A percentile compares a stretch with the other conserved stretches of the same genome.
These are phyloP conservation scores for Cosmorhoe ocellata DNA, from an alignment of 2,888 invertebrate species.

Conservation along the genomic window DNA sequence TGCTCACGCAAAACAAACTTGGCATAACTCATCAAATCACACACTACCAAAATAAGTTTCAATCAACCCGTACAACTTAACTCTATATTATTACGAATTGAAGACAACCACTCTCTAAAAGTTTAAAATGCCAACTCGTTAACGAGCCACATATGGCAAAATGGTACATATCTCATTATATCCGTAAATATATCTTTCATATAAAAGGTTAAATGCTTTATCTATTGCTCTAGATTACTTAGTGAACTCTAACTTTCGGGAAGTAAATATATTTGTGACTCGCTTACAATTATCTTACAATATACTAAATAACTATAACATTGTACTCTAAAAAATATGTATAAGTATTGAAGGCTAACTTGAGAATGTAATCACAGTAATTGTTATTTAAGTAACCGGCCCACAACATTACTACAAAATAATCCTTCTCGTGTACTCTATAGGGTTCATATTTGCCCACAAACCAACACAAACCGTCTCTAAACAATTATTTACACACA, in stretches of 20 bases:
- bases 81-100: conserved; percentile 43
- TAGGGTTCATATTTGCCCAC: conserved; percentile 50
- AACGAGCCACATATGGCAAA: conserved; percentile 36
- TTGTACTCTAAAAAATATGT: conserved; percentile 83
- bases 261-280: conserved; percentile 82
- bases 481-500: conserved; percentile 70
- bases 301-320: conserved; percentile 82
- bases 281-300: conserved; percentile 74
- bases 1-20: conserved; percentile 68
- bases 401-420: conserved; percentile 77
- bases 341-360: conserved; percentile 82
- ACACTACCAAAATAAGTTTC: conserved; percentile 54
- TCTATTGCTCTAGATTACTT: conserved; percentile 75
- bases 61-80: conserved; percentile 59
- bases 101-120: conserved; percentile 39
- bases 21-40: conserved; percentile 61
- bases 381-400: conserved; percentile 80
- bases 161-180: conserved; percentile 54
- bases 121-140: conserved; percentile 39
- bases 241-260: conserved; percentile 74
- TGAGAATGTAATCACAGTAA: conserved; percentile 82
- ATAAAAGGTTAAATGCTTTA: conserved; percentile 78
- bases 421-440: conserved; percentile 59
- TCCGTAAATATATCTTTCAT: conserved; percentile 63
- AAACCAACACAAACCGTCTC: conserved; percentile 59